Evolutionary conservation across 2,888 invertebrate species (phyloP).

Genomic region (Stegophylla sp.): DNA sequence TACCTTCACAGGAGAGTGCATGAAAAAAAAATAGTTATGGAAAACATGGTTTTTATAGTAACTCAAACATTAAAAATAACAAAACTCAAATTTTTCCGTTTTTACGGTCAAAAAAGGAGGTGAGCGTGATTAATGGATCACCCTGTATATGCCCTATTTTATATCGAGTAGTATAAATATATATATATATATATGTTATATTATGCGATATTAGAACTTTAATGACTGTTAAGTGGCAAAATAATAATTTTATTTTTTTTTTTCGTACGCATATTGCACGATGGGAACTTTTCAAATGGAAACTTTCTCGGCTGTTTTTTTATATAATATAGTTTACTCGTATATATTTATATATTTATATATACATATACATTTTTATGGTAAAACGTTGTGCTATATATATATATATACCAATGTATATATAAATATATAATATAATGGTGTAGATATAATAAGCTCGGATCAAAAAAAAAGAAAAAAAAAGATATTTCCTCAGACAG

Average conservation of each 20-base stretch:
- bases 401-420: not conserved
- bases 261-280: not conserved
- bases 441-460: constrained; percentile 1
- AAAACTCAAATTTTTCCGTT: no score
- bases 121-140: no score
- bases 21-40: no score
- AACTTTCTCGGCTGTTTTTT: constrained; percentile 1
- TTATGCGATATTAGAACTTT: no score
- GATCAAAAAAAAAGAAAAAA: not conserved
- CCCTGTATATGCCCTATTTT: no score
- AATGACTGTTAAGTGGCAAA: not conserved
- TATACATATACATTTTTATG: not conserved
- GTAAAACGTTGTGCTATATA: not conserved
- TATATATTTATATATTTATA: no score
- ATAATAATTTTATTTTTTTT: not conserved
- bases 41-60: no score
- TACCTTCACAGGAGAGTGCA: no score
- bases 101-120: no score
- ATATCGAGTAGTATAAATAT: no score
- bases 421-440: not conserved
- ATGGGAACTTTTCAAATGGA: constrained; percentile 16
- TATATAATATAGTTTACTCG: no score
- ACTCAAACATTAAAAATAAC: no score
- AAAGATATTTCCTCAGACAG: not conserved
- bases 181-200: not conserved